phyloP scores from a whole-genome alignment of 2,113 vertebrate genomes.

The Amphiprion percula region DNA sequence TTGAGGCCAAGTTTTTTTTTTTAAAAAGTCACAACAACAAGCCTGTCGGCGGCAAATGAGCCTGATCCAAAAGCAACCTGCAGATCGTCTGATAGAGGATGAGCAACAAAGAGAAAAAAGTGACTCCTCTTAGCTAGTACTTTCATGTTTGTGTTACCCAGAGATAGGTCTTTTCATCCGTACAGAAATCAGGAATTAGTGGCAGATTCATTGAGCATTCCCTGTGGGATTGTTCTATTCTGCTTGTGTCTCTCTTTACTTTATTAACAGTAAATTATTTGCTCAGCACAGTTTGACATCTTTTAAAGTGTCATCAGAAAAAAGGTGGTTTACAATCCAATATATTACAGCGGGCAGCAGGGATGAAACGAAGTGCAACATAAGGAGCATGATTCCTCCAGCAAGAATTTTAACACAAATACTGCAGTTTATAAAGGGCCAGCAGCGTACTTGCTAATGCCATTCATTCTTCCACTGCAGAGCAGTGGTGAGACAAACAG shows the following conservation, averaged over 20 bases:
- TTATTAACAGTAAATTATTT: neutral
- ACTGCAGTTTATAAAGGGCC: neutral
- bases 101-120: neutral
- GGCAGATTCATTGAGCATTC: neutral
- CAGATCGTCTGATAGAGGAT: conserved; percentile 30
- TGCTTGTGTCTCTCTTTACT: neutral
- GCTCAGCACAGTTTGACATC: conserved; percentile 17
- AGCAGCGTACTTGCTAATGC: conserved; percentile 5
- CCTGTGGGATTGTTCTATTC: conserved; percentile 2
- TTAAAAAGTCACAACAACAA: conserved; percentile 17
- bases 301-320: conserved; percentile 19
- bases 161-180: too few relatives aligned
- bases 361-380: neutral
- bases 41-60: conserved; percentile 39
- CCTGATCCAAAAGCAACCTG: conserved; percentile 36
- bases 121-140: neutral
- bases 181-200: too few relatives aligned
- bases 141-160: neutral
- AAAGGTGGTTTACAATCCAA: conserved; percentile 18
- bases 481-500: conserved; percentile 15
- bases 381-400: neutral
- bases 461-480: conserved; percentile 13
- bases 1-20: conserved; percentile 32
- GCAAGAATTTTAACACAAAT: neutral
- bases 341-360: conserved; percentile 12